Evolutionary conservation across 1,140 invertebrate genomes (phyloP), one percentile per base, ranked within the genome.

Genomic region (Chironomus tepperi): DNA sequence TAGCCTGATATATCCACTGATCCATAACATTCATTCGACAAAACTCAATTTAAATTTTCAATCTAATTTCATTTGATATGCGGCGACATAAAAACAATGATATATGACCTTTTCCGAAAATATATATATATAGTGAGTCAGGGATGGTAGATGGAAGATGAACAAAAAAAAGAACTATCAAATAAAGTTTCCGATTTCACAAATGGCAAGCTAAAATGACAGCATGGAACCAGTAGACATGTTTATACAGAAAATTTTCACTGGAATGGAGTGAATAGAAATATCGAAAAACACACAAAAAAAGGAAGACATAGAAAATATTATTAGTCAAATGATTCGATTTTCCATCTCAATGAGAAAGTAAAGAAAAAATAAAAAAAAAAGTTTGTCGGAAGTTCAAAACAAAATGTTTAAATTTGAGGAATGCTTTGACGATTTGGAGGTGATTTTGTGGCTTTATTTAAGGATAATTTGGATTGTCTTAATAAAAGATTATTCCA

Each of bases 11-110:
- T 12, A 57, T 12, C 12, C 8, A 57, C 10, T 57, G 47, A 57
- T 57, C 47, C 47, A 57, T 57, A 57, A 57, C 47, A 57, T 57
- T 57, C 47, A 15, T 57, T 57, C 47, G 47, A 57, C 47, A 57
- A 57, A 57, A 57, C 47, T 57, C 47, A 57, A 57, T 57, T 57
- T 57, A 57, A 57, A 57, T 57, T 57, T 57, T 57, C 47, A 57
- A 57, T 57, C 47, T 57, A 57, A 57, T 57, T 57, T 57, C 47
- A 57, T 57, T 57, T 57, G 47, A 57, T 57, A 57, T 57, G 47
- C 47, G 47, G 47, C 47, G 47, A 57, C 47, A 57, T 57, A 57
- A 57, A 57, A 57, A 57, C 47, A 57, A 57, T 57, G 47, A 57
- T 57, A 57, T 57, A 57, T 57, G 47, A 57, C 47, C 47, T 57